These are phyloP conservation scores for Dermochelys coriacea DNA, from an alignment of 2,797 vertebrate species.

Conservation along the genomic window DNA sequence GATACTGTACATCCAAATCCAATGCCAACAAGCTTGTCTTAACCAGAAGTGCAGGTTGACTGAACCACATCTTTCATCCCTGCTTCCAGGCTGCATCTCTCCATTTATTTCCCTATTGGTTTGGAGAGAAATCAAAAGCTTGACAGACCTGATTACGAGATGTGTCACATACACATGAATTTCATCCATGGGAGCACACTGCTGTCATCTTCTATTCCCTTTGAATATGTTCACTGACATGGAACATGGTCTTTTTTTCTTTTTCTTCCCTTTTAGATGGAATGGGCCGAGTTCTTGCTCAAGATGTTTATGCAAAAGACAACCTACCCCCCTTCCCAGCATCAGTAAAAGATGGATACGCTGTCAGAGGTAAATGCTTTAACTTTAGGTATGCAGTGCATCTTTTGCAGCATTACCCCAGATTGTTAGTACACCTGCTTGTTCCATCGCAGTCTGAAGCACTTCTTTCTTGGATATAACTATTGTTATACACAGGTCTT, in stretches of 20 bases:
- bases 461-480: background rate
- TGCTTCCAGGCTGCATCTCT: background rate
- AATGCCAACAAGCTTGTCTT: background rate
- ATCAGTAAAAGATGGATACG: conserved; percentile 98
- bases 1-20: conserved; percentile 13
- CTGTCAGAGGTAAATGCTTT: conserved; percentile 91
- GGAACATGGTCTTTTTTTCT: conserved; percentile 19
- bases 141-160: background rate
- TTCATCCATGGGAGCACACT: background rate
- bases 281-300: conserved; percentile 97
- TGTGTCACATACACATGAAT: background rate
- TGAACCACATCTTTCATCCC: conserved; percentile 26
- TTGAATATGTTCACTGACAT: conserved; percentile 35
- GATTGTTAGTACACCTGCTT: background rate
- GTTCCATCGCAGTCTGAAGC: background rate
- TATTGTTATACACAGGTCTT: background rate
- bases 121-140: background rate
- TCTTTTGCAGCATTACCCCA: background rate
- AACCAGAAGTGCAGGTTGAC: conserved; percentile 8
- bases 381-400: background rate
- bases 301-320: conserved; percentile 99
- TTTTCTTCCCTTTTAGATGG: conserved; percentile 85
- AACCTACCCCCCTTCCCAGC: conserved; percentile 98
- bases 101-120: conserved; percentile 2
- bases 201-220: background rate